phyloP scores from a whole-genome alignment of 2,888 invertebrate species.

The Caradrina kadenii region DNA sequence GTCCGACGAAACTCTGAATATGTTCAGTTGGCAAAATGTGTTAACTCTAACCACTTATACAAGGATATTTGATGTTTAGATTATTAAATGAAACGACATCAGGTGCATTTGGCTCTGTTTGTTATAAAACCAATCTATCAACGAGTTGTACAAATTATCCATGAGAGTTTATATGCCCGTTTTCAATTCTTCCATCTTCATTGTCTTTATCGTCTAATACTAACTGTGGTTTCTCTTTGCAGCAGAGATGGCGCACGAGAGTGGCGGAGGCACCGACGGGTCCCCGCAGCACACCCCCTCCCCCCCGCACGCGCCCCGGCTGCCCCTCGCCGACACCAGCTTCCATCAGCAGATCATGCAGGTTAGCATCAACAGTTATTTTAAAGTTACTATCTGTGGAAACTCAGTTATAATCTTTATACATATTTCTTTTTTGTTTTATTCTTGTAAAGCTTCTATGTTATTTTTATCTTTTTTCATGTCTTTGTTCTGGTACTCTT shows the following conservation, averaged over 20 bases:
- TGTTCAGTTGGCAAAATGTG: not conserved
- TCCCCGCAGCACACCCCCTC: conserved; percentile 89
- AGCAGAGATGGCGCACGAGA: conserved; percentile 89
- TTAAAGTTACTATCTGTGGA: not conserved
- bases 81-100: not conserved
- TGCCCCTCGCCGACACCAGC: conserved; percentile 90
- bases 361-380: conserved; percentile 78
- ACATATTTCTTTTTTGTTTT: conserved; percentile 13
- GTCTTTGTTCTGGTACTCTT: conserved; percentile 4
- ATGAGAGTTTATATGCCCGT: not conserved
- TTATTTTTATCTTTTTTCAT: conserved; percentile 9
- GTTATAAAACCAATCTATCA: not conserved
- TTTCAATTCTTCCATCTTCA: not conserved
- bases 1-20: no score
- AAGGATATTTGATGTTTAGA: not conserved
- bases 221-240: conserved; percentile 53
- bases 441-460: conserved; percentile 8
- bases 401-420: conserved; percentile 2
- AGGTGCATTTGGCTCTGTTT: not conserved
- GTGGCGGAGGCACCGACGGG: conserved; percentile 79
- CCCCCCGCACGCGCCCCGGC: conserved; percentile 88
- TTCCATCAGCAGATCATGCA: conserved; percentile 93
- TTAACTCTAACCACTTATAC: not conserved
- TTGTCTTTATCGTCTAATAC: not conserved
- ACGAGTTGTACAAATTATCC: not conserved